A percentile compares a stretch with the other conserved stretches of the same genome.
Evolutionary conservation across 2,113 vertebrate genomes (phyloP).

Genomic region (Heteronetta atricapilla): DNA sequence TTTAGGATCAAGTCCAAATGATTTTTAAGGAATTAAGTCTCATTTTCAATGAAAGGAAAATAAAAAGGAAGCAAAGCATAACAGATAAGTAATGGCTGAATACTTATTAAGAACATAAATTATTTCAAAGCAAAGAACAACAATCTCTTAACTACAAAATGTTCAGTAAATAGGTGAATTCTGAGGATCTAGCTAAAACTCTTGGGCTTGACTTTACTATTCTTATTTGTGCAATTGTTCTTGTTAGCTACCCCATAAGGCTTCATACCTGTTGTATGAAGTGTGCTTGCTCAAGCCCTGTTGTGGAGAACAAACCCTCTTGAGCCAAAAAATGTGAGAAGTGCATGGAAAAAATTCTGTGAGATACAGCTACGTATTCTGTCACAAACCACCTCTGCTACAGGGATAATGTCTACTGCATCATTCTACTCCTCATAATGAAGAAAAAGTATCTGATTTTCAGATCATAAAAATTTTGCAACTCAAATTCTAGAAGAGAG

Average conservation of each 20-base stretch:
- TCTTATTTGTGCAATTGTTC: conserved; percentile 7
- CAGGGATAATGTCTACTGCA: not conserved
- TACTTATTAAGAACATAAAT: not conserved
- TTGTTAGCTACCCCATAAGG: not conserved
- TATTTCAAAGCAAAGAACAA: conserved; percentile 49
- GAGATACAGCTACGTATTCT: not conserved
- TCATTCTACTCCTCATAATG: not conserved
- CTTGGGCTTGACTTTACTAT: not conserved
- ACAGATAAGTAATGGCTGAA: conserved; percentile 31
- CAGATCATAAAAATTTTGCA: not conserved
- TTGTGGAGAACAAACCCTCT: not conserved
- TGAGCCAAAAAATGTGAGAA: not conserved
- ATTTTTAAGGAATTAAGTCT: conserved; percentile 14
- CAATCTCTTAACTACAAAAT: conserved; percentile 28
- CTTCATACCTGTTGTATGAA: not conserved
- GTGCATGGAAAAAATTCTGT: not conserved
- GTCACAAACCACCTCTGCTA: not conserved
- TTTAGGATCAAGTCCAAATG: conserved; percentile 58
- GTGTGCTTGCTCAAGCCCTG: not conserved
- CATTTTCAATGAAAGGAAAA: conserved; percentile 65
- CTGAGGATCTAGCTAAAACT: not conserved
- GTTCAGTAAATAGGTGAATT: conserved; percentile 14
- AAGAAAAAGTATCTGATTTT: not conserved
- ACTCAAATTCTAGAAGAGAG: not conserved
- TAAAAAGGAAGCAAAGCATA: conserved; percentile 53